Base-by-base conservation (phyloP, 2,888 invertebrate genomes). In the Anarsia innoxiella region DNA sequence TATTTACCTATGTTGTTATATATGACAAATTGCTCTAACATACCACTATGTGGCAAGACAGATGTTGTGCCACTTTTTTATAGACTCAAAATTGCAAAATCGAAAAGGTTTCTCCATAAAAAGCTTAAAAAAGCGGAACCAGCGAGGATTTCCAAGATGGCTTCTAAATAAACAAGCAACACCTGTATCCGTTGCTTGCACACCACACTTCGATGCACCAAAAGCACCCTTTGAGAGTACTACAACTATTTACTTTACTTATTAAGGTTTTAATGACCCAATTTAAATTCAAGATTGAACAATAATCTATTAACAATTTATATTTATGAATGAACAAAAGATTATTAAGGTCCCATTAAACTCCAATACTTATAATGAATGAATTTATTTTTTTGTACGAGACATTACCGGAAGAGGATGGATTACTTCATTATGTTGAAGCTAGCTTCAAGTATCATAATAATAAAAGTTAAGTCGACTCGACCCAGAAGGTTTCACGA, bases 111-210 rank as follows among this genome's bases (percentile, higher is more conserved):
- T 55, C 55, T 31, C 9, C 5, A 10, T 39, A 46, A 59, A 62
- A 62, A 58, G 49, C 42, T 42, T 33, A 45, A 59, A 62, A 66
- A 64, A 56, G 46, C 42, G 43, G 51, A 53, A 44, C 41, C 43
- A 53, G 57, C 49, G 57, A 51, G 57, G 66, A 66, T 68, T 73
- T 63, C 59, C 59, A 63, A 65, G 55, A 63, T 65, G 64, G 64
- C 59, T 53, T 48, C 58, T 51, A 55, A 57, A 55, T 56, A 55
- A 50, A 56, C 45, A 47, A 42, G 37, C 44, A 60, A 59, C 78
- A 78, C 73, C 78, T 79, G 79, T 78, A 76, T 78, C 78, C 76
- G 72, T 55, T 60, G 54, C n/a, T n/a, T n/a, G n/a, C n/a, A n/a
- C n/a, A n/a, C n/a, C n/a, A n/a, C n/a, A n/a, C n/a, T n/a, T n/a